Evolutionary conservation across 2,113 vertebrate species (phyloP), one percentile per base, ranked within the genome.

Genomic region (Vidua macroura): DNA sequence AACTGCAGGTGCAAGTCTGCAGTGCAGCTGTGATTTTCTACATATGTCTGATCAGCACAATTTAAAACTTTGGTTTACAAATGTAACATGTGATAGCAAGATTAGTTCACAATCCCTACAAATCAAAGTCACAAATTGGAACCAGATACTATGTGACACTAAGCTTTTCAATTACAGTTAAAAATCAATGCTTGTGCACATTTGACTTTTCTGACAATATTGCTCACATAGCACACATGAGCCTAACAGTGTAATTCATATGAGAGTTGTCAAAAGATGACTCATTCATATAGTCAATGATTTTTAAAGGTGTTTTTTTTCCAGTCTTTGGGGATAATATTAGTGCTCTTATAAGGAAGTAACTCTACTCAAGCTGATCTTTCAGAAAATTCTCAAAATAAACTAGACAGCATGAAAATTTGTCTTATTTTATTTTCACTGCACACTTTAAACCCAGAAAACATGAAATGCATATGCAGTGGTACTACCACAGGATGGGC

Each of bases 41-140:
- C 75, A 56, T 90, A 81, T 72, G 87, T 70, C 51, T 77, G 82
- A 91, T 74, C 91, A 77, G 70, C 78, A 95, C 66, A 96, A 66
- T 94, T 79, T 77, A 93, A 95, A 92, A 93, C 56, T 96, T 91
- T 37, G 19, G 46, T 95, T 95, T 93, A 95, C 92, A 95, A 95
- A 94, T 88, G 79, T 87, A 91, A 94, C 63, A 84, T 92, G 48
- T 48, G 83, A 95, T 90, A 85, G 87, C 22, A 13, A 95, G 93
- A 95, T 94, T 94, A 95, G 96, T 83, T 95, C 85, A 94, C 90
- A 95, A 83, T 94, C 79, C 76, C 85, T 74, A 88, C 91, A 95
- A 81, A 96, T 95, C 90, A 96, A 92, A 96, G 72, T 81, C 93
- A 90, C 79, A 96, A 90, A 95, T 52, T 88, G 60, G 95, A 97